Evolutionary conservation across 2,113 vertebrate genomes (phyloP).

Genomic region (Triplophysa rosa): DNA sequence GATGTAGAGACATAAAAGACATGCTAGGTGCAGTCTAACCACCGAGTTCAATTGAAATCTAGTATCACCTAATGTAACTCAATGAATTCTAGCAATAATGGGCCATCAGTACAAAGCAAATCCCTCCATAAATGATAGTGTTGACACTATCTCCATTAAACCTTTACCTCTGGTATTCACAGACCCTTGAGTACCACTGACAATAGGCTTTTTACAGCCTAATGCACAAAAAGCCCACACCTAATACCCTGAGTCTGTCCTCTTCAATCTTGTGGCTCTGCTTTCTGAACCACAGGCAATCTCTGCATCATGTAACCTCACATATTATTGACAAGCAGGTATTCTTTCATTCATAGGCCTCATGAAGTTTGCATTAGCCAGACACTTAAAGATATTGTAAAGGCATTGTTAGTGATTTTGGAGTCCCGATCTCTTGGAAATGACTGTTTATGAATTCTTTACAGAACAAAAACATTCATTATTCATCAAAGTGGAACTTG

Average conservation of each 20-base stretch:
- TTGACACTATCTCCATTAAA: not conserved
- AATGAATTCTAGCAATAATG: not conserved
- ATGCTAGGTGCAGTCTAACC: not conserved
- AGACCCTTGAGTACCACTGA: not conserved
- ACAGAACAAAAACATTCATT: conserved; percentile 1
- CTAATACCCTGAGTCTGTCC: conserved; percentile 2
- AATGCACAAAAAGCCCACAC: conserved; percentile 14
- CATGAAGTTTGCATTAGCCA: not conserved
- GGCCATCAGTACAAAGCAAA: not conserved
- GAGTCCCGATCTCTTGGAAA: not conserved
- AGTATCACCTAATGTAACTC: not conserved
- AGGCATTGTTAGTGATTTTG: conserved; percentile 9
- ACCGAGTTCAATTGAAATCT: not conserved
- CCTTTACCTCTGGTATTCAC: not conserved
- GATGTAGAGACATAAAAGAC: not conserved
- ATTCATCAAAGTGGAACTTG: not conserved
- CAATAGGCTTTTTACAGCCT: not conserved
- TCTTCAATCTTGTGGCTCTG: conserved; percentile 14
- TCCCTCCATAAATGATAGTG: not conserved
- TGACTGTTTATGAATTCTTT: not conserved
- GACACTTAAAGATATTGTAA: not conserved
- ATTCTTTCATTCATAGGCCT: conserved; percentile 26
- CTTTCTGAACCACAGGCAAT: not conserved
- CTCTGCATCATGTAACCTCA: conserved; percentile 24
- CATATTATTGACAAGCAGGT: conserved; percentile 28